A percentile compares a stretch with the other conserved stretches of the same genome.
These are phyloP conservation scores for Porites rus DNA, from an alignment of 92 coral and sea anemone species.

Conservation along the genomic window DNA sequence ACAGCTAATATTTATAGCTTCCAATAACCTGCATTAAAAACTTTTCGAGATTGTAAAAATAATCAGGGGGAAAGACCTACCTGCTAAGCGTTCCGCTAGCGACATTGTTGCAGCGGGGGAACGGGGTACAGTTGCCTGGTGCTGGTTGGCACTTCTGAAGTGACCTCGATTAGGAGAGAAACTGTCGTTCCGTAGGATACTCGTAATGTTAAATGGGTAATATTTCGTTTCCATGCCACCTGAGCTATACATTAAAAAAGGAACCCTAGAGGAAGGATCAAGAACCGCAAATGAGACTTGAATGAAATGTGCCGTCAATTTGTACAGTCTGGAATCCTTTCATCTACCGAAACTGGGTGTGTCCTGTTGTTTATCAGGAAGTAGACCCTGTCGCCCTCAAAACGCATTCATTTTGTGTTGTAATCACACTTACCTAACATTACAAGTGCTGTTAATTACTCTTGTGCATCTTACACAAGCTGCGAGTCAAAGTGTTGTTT, in stretches of 20 bases:
- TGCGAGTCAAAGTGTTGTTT: background rate
- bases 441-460: constrained; percentile 20
- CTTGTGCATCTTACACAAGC: background rate
- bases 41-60: background rate
- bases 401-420: constrained; percentile 1
- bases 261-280: constrained; percentile 57
- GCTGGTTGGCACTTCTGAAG: constrained; percentile 14
- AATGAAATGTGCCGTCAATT: constrained; percentile 38
- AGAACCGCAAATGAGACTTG: constrained; percentile 53
- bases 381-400: constrained; percentile 28
- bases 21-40: background rate
- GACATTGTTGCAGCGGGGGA: constrained; percentile 64
- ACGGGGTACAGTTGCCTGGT: constrained; percentile 2
- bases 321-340: constrained; percentile 45
- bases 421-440: constrained; percentile 26
- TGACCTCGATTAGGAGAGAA: constrained; percentile 41
- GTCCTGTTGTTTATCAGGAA: constrained; percentile 56
- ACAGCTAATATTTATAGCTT: constrained; percentile 6
- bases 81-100: constrained; percentile 92
- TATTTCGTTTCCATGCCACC: constrained; percentile 56
- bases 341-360: constrained; percentile 51
- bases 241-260: constrained; percentile 42
- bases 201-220: constrained; percentile 33
- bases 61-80: constrained; percentile 33
- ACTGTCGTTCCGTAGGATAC: constrained; percentile 34